Base-by-base conservation (phyloP, 2,797 vertebrate genomes). In the Sciurus carolinensis region DNA sequence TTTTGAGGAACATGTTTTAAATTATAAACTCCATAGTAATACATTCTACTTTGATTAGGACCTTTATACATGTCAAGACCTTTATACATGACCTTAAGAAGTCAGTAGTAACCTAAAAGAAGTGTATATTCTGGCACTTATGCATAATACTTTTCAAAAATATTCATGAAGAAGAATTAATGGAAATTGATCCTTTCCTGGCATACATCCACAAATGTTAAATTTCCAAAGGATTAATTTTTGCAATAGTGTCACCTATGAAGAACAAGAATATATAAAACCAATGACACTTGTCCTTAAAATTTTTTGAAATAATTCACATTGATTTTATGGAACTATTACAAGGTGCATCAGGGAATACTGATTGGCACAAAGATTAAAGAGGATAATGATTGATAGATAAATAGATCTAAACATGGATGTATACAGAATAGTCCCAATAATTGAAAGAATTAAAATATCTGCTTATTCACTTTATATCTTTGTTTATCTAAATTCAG, bases 401-500 rank as follows among this genome's bases (percentile, higher is more conserved):
- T 24, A 79, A 71, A 83, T 8, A 57, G 15, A 75, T 62, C 4
- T 18, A 87, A 89, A 83, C 67, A 62, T 57, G 33, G 10, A 54
- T 54, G 9, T 69, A 82, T 8, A 86, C 3, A 82, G 22, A 85
- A 87, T 33, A 15, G 77, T 66, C 18, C 28, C 69, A 73, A 42
- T 80, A 94, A 81, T 47, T 75, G 33, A 92, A 92, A 87, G 14
- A 91, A 93, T 12, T 59, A 57, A 95, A 81, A 20, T 71, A 77
- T 26, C 24, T 42, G 50, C 17, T 81, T 42, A 20, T 13, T 79
- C 14, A n/a, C 79, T 93, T 36, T 36, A 79, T 69, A 79, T 80
- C 9, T 90, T 67, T 87, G 9, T 47, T 67, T 57, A n/a, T 33
- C 5, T 71, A 94, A 95, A n/a, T 42, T 47, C 77, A 80, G 17